These are phyloP conservation scores for Aphis gossypii DNA, from an alignment of 1,140 invertebrate genomes.

Conservation along the genomic window DNA sequence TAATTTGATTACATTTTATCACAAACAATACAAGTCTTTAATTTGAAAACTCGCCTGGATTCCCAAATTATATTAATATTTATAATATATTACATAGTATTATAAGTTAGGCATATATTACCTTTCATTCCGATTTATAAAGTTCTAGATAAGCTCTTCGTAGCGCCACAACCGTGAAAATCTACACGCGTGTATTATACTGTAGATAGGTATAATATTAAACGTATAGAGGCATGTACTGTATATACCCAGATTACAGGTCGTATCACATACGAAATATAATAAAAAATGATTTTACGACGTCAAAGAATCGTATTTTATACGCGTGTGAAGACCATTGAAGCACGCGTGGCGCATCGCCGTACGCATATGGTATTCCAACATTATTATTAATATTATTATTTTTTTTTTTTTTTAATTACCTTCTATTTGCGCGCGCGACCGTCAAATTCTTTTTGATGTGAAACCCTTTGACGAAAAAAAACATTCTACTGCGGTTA, in stretches of 20 bases:
- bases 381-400: background rate
- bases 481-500: background rate
- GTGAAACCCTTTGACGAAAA: slow-evolving; percentile 17
- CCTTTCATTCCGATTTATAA: background rate
- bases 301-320: background rate
- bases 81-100: background rate
- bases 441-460: slow-evolving; percentile 28
- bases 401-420: background rate
- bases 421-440: background rate
- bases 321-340: background rate
- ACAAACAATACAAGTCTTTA: background rate
- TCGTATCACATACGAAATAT: background rate
- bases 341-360: background rate
- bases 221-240: background rate
- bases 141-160: background rate
- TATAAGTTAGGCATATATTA: no score
- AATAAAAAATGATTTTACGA: background rate
- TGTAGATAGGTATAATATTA: background rate
- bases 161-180: background rate
- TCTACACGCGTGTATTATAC: background rate
- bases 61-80: background rate
- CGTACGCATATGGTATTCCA: background rate
- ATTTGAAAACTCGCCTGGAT: background rate
- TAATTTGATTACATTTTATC: background rate
- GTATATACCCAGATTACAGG: background rate